phyloP scores from a whole-genome alignment of 2,113 vertebrate genomes.

The Colaptes auratus region DNA sequence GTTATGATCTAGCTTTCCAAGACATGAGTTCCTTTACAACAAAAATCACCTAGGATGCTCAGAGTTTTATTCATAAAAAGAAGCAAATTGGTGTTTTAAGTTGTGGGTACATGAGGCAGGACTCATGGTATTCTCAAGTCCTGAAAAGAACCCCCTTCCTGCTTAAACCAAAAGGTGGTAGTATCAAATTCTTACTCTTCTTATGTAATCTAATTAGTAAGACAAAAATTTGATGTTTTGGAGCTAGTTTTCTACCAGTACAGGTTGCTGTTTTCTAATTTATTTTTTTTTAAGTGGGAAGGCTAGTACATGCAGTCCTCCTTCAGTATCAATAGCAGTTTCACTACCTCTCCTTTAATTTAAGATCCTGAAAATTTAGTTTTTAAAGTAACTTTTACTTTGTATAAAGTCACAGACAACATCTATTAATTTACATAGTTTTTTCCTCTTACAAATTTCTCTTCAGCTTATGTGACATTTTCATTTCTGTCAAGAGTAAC shows the following conservation, averaged over 20 bases:
- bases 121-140: not conserved
- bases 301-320: not conserved
- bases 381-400: not conserved
- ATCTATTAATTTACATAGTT: not conserved
- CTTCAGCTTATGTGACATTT: not conserved
- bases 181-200: not conserved
- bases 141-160: not conserved
- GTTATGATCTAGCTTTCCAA: not conserved
- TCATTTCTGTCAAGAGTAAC: not conserved
- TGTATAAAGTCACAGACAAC: not conserved
- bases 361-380: not conserved
- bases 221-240: not conserved
- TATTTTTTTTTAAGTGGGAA: not conserved
- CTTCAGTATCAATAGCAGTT: not conserved
- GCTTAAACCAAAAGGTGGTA: not conserved
- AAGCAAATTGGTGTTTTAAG: not conserved
- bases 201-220: not conserved
- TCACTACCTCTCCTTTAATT: not conserved
- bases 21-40: not conserved
- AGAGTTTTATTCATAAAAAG: not conserved
- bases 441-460: not conserved
- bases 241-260: not conserved
- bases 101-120: not conserved
- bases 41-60: not conserved
- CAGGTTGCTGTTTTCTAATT: not conserved